Evolutionary conservation across 2,888 invertebrate species (phyloP), one percentile per base, ranked within the genome.

Genomic region (Ferdinandea cuprea): DNA sequence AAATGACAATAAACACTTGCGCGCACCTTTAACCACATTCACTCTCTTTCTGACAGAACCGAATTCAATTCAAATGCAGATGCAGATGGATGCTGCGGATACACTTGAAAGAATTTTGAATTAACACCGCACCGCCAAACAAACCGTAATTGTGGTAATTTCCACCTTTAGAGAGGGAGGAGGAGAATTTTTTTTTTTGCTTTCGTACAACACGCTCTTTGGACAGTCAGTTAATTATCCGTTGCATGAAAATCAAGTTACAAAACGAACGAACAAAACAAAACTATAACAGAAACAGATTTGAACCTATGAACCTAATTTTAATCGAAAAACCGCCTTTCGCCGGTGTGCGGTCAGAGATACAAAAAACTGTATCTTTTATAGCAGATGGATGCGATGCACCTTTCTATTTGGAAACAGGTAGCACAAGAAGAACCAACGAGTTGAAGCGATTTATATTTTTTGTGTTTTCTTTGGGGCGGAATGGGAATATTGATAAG

Each of bases 401-500:
- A 80, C 74, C 69, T 80, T 79, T 79, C 79, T 72, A 40, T 40
- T 32, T 61, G 8, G 13, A 58, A 80, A 80, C 80, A 80, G 80
- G 80, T 80, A 80, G 80, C 61, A 56, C 48, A 40, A 46, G 37
- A 21, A 52, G 21, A 61, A 61, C 30, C 59, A 42, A 11, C 19
- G 15, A 35, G 42, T n/a, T 21, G 17, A 37, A 35, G 35, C 8
- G 30, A 37, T 3, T 19, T 13, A 13, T 52, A 9, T 8, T 42
- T 46, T 40, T 40, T 15, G 25, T 35, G 6, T 46, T 46, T 46
- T 42, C 15, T 56, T 56, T 21, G 11, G 4, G 44, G 30, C 35
- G 66, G 52, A 52, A 46, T 58, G 30, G 28, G 32, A 28, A 17
- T 11, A 17, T 54, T 74, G 68, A 58, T 54, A 21, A 46, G 17